Conservation (phyloP, 2,113 vertebrate genomes). For the Suricata suricatta region DNA sequence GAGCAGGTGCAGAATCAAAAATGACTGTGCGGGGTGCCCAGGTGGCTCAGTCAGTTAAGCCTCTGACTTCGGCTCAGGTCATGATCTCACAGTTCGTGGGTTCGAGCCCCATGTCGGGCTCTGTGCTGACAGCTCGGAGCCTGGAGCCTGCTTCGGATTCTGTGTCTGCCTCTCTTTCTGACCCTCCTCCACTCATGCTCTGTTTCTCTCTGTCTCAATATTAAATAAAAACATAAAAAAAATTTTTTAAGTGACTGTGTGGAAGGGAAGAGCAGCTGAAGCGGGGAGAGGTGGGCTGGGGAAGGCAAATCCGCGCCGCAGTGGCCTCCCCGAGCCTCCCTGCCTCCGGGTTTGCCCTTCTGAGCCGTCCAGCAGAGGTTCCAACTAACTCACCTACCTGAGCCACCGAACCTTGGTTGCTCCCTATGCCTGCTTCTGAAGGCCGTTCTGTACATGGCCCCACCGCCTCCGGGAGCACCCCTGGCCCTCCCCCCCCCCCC, state of each 20-base stretch:
- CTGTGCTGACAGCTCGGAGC: too few species aligned
- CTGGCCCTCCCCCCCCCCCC: background rate
- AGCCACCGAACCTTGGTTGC: background rate
- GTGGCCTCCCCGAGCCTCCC: background rate
- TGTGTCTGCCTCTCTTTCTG: too few species aligned
- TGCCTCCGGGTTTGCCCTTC: background rate
- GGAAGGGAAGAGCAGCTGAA: background rate
- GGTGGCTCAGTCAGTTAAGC: too few species aligned
- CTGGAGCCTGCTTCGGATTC: too few species aligned
- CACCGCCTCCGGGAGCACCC: background rate
- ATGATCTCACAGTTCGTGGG: too few species aligned
- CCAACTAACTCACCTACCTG: background rate
- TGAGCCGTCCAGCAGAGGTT: background rate
- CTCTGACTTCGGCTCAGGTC: too few species aligned
- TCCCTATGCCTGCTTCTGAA: background rate
- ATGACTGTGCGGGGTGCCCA: background rate
- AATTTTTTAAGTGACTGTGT: too few species aligned
- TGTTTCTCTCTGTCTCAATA: too few species aligned
- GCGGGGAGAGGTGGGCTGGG: background rate
- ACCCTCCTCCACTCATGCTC: too few species aligned
- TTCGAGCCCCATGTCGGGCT: too few species aligned
- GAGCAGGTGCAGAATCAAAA: background rate
- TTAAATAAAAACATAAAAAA: too few species aligned
- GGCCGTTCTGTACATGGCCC: background rate
- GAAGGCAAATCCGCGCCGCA: background rate